phyloP scores from a whole-genome alignment of 2,888 invertebrate genomes.

The Limnephilus lunatus region DNA sequence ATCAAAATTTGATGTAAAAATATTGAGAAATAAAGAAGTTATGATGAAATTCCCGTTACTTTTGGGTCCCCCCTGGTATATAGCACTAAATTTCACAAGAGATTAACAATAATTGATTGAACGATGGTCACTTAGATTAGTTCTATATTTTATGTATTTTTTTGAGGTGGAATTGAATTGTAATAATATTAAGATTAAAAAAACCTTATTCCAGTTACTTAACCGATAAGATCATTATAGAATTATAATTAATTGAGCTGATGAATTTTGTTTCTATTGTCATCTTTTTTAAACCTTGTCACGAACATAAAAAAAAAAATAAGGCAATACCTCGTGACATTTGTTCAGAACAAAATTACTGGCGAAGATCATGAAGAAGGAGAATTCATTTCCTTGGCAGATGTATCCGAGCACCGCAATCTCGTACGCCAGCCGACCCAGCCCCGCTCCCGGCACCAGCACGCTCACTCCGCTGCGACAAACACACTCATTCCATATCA shows the following conservation, averaged over 20 bases:
- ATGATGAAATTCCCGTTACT: too few species aligned
- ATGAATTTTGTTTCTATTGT: too few species aligned
- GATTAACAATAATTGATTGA: neutral
- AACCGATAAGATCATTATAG: too few species aligned
- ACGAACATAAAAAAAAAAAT: neutral
- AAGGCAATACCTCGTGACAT: slow-evolving; percentile 77
- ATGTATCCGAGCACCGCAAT: slow-evolving; percentile 92
- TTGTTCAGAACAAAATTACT: slow-evolving; percentile 97
- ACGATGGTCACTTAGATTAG: neutral
- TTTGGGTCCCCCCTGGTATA: too few species aligned
- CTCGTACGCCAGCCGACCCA: slow-evolving; percentile 96
- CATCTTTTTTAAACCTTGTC: neutral
- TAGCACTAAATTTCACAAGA: too few species aligned
- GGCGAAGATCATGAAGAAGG: slow-evolving; percentile 97
- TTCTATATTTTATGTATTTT: too few species aligned
- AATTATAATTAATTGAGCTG: too few species aligned
- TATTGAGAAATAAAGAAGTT: too few species aligned
- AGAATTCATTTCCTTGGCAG: slow-evolving; percentile 99
- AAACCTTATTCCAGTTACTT: neutral
- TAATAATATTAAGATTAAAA: neutral
- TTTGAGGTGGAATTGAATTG: too few species aligned
- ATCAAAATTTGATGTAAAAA: too few species aligned
- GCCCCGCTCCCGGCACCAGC: slow-evolving; percentile 97
- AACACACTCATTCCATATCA: neutral
- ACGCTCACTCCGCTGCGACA: slow-evolving; percentile 80